Evolutionary conservation across 2,797 vertebrate species (phyloP), one percentile per base, ranked within the genome.

Genomic region (Esox lucius): DNA sequence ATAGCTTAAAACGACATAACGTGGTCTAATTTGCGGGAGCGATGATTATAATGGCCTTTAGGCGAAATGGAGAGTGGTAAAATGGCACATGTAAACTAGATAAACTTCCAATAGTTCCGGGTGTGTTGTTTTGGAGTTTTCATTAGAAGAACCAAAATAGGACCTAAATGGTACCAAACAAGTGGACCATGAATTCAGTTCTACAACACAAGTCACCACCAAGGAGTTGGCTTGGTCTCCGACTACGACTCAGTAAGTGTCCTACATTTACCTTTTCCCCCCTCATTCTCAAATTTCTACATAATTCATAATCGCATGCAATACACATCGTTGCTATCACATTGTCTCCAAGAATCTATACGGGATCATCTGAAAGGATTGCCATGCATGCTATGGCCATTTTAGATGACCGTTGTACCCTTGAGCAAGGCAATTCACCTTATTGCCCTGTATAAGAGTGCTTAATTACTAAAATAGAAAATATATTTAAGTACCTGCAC

Each of bases 91-190:
- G 61, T 24, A 24, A 61, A 17, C 24, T 70, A 70, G 69, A 70
- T 31, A 53, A 4, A 51, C 48, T 6, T 31, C 31, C 42, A 1
- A 46, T 11, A 11, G 42, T 13, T 46, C 6, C 42, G 42, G 42
- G 42, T 46, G 42, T 33, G 53, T 15, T 59, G 33, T 16, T 46
- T 2, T 2, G 12, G 13, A 1, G 7, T 42, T 71, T 31, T 39
- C 12, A 5, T 64, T 12, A 71, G 22, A 61, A 71, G n/a, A 33
- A 59, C 74, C 79, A 61, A 79, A 71, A 74, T 24, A 80, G 78
- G 70, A 79, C 78, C 46, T 82, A 73, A 80, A 95, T 93, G 92
- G 93, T 94, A 75, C 93, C 93, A n/a, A 93, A 88, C 91, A 94
- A 88, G 83, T 86, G 88, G 88, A 89, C 5, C 46, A 90, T 85